Conservation (phyloP, 2,888 invertebrate genomes). For the Diaprepes abbreviatus region DNA sequence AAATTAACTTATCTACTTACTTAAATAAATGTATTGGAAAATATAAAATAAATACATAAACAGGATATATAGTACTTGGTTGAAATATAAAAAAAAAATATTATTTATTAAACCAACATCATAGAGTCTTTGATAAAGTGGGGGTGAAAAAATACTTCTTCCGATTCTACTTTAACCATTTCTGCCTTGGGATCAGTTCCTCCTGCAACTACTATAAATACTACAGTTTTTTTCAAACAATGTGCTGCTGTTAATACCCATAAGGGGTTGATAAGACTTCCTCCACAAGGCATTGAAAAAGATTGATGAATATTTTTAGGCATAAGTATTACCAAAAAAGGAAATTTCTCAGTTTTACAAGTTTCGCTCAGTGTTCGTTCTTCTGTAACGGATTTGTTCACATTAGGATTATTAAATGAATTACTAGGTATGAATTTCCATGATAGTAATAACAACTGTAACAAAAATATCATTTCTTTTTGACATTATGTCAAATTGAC, state of each 20-base stretch:
- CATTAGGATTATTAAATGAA: background rate
- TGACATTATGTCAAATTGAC: too few species aligned
- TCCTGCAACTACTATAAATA: background rate
- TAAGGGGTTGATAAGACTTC: background rate
- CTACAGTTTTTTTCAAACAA: background rate
- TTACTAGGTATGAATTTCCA: background rate
- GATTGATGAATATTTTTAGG: too few species aligned
- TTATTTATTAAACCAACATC: slow-evolving; percentile 17
- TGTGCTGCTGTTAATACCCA: slow-evolving; percentile 35
- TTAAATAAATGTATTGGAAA: too few species aligned
- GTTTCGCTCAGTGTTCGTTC: background rate
- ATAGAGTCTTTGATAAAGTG: background rate
- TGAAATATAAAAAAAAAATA: background rate
- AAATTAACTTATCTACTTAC: too few species aligned
- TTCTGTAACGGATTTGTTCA: background rate
- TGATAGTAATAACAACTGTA: background rate
- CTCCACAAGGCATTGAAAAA: slow-evolving; percentile 4
- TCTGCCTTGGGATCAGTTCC: background rate
- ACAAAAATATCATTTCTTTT: too few species aligned
- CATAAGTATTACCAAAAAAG: background rate
- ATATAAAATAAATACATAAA: too few species aligned
- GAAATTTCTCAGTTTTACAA: background rate
- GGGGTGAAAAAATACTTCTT: background rate
- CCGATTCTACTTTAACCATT: background rate
- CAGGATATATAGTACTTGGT: too few species aligned